phyloP scores from a whole-genome alignment of 2,113 vertebrate species.

The Balaenoptera acutorostrata region DNA sequence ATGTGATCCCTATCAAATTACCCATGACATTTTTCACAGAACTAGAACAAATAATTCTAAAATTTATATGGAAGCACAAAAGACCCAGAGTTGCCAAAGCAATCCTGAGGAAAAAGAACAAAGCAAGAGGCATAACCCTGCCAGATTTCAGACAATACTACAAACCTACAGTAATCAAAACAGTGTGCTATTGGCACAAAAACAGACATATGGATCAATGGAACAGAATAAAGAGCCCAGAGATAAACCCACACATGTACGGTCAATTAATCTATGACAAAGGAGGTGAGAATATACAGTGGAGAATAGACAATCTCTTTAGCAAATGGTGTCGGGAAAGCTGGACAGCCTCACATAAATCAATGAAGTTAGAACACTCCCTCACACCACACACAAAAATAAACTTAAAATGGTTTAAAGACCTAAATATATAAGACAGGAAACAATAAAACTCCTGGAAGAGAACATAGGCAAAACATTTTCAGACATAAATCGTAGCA shows the following conservation, averaged over 20 bases:
- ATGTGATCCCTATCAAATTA: no score
- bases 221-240: background rate
- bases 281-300: background rate
- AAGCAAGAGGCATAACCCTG: background rate
- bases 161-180: background rate
- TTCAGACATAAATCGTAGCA: no score
- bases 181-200: background rate
- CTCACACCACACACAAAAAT: no score
- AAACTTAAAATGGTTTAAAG: no score
- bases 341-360: no score
- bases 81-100: background rate
- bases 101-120: background rate
- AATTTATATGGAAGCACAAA: background rate
- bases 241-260: background rate
- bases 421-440: no score
- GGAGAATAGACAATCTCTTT: background rate
- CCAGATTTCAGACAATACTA: background rate
- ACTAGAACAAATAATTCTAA: background rate
- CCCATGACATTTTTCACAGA: no score
- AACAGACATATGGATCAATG: background rate
- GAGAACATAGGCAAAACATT: no score
- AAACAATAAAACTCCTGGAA: no score
- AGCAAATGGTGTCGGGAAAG: background rate
- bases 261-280: background rate
- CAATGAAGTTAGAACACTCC: no score